Percentiles rank a stretch among this genome's conserved stretches.
Conservation (phyloP, 2,888 invertebrate species). For the Cerastis leucographa region DNA sequence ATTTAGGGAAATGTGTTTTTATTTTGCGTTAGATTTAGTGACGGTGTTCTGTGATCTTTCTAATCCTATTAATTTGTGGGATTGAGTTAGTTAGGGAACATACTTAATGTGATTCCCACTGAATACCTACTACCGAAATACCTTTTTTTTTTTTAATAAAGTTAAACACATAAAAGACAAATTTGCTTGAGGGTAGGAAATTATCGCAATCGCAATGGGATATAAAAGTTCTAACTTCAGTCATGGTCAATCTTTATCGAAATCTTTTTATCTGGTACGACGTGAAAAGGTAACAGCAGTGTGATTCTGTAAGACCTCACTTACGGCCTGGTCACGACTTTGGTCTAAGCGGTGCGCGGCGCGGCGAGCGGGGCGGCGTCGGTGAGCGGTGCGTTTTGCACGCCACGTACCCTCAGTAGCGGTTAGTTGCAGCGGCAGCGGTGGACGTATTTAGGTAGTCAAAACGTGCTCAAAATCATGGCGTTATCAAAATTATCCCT, state of each 20-base stretch:
- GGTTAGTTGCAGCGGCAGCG: too few species aligned
- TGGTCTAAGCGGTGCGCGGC: too few species aligned
- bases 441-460: too few species aligned
- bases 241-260: neutral
- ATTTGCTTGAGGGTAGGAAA: neutral
- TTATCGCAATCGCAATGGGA: neutral
- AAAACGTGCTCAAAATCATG: too few species aligned
- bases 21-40: conserved; percentile 29
- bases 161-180: neutral
- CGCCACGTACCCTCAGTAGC: too few species aligned
- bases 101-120: neutral
- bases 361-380: too few species aligned
- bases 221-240: neutral
- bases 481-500: too few species aligned
- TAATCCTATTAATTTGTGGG: conserved; percentile 27
- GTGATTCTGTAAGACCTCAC: too few species aligned
- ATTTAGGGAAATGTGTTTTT: conserved; percentile 43
- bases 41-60: conserved; percentile 35
- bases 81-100: conserved; percentile 8
- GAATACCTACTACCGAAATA: neutral
- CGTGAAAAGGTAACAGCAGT: neutral
- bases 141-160: neutral
- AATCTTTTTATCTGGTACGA: neutral
- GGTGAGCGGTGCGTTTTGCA: too few species aligned
- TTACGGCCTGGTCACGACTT: too few species aligned